A percentile compares a stretch with the other conserved stretches of the same genome.
These are phyloP conservation scores for Chloromyia formosa DNA, from an alignment of 2,888 invertebrate genomes.

Conservation along the genomic window DNA sequence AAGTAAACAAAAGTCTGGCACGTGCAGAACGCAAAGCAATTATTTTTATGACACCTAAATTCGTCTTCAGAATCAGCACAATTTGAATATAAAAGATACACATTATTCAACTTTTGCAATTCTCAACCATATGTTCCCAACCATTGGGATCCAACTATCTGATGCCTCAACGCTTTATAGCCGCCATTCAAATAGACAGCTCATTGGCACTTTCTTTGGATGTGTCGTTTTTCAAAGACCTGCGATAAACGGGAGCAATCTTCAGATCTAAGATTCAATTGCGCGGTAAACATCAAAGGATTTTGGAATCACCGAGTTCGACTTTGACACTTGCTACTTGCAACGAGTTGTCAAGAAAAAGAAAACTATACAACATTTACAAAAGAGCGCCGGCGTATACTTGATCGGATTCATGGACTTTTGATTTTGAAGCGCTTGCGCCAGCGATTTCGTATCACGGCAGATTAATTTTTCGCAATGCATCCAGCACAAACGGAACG, in stretches of 20 bases:
- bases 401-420: conserved; percentile 1
- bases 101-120: conserved; percentile 20
- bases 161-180: conserved; percentile 40
- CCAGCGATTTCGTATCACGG: neutral
- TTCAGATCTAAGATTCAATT: conserved; percentile 9
- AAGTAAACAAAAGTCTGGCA: conserved; percentile 32
- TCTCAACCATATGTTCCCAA: conserved; percentile 45
- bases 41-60: conserved; percentile 43
- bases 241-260: conserved; percentile 11
- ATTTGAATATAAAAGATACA: neutral
- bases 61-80: conserved; percentile 17
- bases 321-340: conserved; percentile 34
- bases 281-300: conserved; percentile 35
- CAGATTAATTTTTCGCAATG: too few relatives aligned
- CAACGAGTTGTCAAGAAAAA: conserved; percentile 15
- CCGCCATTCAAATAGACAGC: conserved; percentile 37
- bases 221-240: conserved; percentile 42
- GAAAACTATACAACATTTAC: neutral
- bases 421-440: conserved; percentile 26
- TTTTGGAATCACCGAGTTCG: neutral
- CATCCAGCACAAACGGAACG: too few relatives aligned
- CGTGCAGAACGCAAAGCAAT: conserved; percentile 39
- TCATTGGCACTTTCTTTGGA: conserved; percentile 48
- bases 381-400: neutral
- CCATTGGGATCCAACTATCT: conserved; percentile 24